Conservation (phyloP, 2,113 vertebrate species). For the Festucalex cinctus region DNA sequence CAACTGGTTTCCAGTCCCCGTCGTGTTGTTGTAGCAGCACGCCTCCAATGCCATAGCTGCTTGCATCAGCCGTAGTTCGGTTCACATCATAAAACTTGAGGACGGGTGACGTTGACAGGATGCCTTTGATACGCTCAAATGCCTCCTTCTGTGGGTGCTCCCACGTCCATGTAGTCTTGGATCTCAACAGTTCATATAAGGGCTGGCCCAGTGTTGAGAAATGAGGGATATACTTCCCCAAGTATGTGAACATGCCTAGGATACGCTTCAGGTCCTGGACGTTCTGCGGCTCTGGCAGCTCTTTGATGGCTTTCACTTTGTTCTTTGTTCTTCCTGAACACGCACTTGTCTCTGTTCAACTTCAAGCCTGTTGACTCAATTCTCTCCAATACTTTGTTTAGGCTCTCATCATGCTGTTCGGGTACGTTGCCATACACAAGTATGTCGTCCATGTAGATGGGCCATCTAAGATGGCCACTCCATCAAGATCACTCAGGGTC, state of each 20-base stretch:
- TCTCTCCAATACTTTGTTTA: too few species aligned
- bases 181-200: background rate
- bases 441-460: background rate
- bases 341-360: too few species aligned
- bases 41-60: slow-evolving; percentile 18
- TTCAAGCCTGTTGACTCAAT: too few species aligned
- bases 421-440: too few species aligned
- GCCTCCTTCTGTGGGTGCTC: background rate
- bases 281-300: background rate
- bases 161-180: background rate
- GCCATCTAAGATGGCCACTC: too few species aligned
- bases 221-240: background rate
- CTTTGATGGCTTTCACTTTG: background rate
- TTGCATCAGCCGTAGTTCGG: slow-evolving; percentile 1
- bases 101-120: background rate
- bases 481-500: background rate
- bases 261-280: background rate
- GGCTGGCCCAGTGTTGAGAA: background rate
- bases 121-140: background rate
- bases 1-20: slow-evolving; percentile 9
- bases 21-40: slow-evolving; percentile 17
- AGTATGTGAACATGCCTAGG: background rate
- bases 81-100: background rate
- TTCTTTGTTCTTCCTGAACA: too few species aligned
- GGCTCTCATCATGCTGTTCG: too few species aligned